Evolutionary conservation across 2,888 invertebrate genomes (phyloP).

Genomic region (Chironomus tentans): DNA sequence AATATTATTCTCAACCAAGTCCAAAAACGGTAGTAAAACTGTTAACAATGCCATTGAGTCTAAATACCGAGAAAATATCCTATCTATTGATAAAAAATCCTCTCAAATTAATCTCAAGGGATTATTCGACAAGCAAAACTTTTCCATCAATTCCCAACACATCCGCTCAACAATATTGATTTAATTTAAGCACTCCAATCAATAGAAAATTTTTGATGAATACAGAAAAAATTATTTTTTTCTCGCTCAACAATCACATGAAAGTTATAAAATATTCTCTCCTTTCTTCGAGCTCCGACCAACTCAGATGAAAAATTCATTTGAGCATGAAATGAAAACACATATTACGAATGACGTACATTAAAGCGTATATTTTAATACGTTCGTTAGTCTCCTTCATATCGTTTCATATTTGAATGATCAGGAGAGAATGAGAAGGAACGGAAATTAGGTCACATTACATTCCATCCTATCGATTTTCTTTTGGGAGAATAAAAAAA

Average conservation of each 20-base stretch:
- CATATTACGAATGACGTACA: background rate
- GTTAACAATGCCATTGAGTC: too few relatives aligned
- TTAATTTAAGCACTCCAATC: background rate
- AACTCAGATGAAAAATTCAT: constrained; percentile 22
- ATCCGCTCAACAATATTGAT: too few relatives aligned
- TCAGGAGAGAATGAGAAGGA: background rate
- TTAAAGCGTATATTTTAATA: background rate
- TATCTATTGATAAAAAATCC: too few relatives aligned
- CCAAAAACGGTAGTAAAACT: too few relatives aligned
- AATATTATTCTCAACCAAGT: too few relatives aligned
- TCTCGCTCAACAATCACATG: background rate
- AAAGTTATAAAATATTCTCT: background rate
- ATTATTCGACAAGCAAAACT: too few relatives aligned
- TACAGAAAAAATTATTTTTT: background rate
- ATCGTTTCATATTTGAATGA: constrained; percentile 6
- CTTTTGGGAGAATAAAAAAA: background rate
- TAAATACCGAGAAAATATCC: too few relatives aligned
- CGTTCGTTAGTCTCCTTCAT: background rate
- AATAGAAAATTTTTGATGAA: background rate
- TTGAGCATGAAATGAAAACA: constrained; percentile 22
- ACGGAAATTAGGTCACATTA: constrained; percentile 4
- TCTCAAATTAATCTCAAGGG: too few relatives aligned
- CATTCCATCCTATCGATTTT: background rate
- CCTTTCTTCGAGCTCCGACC: background rate
- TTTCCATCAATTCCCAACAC: too few relatives aligned